Evolutionary conservation across 2,888 invertebrate genomes (phyloP).

Genomic region (Drosophila peninsularis): DNA sequence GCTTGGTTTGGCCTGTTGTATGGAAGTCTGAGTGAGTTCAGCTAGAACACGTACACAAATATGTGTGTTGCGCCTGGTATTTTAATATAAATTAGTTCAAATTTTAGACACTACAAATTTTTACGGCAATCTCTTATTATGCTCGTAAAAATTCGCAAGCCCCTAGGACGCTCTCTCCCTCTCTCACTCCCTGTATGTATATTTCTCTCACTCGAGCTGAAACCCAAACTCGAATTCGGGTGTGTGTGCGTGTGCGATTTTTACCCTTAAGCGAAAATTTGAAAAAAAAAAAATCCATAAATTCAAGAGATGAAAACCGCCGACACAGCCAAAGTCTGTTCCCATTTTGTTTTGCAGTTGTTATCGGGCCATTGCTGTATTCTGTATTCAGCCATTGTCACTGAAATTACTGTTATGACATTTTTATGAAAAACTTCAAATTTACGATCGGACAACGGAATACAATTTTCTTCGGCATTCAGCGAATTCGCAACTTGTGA

Average conservation of each 20-base stretch:
- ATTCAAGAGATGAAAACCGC: conserved; percentile 75
- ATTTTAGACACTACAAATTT: conserved; percentile 63
- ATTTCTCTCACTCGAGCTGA: conserved; percentile 4
- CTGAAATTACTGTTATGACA: conserved; percentile 81
- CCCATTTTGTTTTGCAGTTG: conserved; percentile 46
- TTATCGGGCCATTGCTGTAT: conserved; percentile 43
- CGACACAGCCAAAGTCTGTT: conserved; percentile 67
- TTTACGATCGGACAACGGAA: conserved; percentile 76
- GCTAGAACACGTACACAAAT: background rate
- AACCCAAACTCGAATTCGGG: conserved; percentile 6
- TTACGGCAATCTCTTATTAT: conserved; percentile 55
- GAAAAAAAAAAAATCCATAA: conserved; percentile 72
- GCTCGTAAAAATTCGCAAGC: conserved; percentile 39
- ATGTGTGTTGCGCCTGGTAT: conserved; percentile 1
- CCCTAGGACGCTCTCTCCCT: conserved; percentile 2
- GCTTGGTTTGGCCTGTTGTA: background rate
- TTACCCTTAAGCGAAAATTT: conserved; percentile 63
- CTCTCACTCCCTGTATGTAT: background rate
- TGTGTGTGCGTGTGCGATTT: conserved; percentile 42
- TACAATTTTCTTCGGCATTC: conserved; percentile 24
- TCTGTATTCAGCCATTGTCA: conserved; percentile 48
- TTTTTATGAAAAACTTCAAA: conserved; percentile 81
- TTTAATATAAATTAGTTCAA: conserved; percentile 62
- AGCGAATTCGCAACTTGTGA: conserved; percentile 49
- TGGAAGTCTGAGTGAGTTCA: background rate